phyloP scores from a whole-genome alignment of 2,797 vertebrate genomes.

The Ispidina picta region DNA sequence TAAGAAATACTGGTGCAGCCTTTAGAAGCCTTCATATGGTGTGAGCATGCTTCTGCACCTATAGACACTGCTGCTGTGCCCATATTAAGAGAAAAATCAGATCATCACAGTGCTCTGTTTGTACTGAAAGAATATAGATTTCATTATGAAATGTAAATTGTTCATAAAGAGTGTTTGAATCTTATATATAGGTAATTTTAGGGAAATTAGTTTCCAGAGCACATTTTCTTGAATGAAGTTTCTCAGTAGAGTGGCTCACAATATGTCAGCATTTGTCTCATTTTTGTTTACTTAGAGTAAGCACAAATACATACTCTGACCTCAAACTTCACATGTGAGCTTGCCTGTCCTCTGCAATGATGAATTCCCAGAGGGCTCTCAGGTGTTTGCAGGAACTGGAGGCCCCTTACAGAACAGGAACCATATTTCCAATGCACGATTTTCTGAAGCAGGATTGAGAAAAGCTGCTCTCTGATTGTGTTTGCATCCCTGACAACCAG shows the following conservation, averaged over 20 bases:
- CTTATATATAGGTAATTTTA: not conserved
- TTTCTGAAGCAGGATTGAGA: not conserved
- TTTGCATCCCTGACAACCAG: not conserved
- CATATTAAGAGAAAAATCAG: not conserved
- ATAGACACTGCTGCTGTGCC: not conserved
- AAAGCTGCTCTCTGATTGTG: not conserved
- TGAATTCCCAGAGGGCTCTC: not conserved
- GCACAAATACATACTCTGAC: not conserved
- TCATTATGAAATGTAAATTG: not conserved
- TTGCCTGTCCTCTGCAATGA: not conserved
- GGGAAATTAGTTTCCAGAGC: not conserved
- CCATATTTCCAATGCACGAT: not conserved
- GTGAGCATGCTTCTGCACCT: not conserved
- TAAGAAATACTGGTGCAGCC: not conserved
- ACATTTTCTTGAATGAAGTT: not conserved
- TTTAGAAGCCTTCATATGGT: not conserved
- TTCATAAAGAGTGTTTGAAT: not conserved
- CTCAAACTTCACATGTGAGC: not conserved
- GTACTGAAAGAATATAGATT: not conserved
- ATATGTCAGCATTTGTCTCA: not conserved
- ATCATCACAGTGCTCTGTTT: not conserved
- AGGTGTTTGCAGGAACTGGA: not conserved
- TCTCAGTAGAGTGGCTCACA: not conserved
- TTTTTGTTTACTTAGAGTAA: not conserved
- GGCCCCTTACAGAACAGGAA: not conserved